Evolutionary conservation across 1,140 invertebrate species (phyloP), one percentile per base, ranked within the genome.

Genomic region (Formica selysi): DNA sequence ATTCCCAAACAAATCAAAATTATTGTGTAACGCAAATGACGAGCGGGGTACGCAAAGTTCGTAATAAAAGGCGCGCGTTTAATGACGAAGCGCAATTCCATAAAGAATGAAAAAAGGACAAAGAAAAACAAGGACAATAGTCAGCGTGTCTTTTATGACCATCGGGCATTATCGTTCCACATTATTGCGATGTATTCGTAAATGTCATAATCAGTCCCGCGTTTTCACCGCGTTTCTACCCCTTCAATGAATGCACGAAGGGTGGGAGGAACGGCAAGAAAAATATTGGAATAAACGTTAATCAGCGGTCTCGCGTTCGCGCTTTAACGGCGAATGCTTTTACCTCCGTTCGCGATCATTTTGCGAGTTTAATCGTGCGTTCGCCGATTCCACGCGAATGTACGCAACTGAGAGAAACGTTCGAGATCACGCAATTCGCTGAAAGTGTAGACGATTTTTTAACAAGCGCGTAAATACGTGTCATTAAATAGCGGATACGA

Each of bases 281-380:
- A 89, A 87, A 87, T 91, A 89, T 89, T 83, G 74, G 73, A 89
- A 86, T 76, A 89, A 87, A 89, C 65, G 85, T 86, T 84, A 51
- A 71, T 67, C 61, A 76, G 68, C 38, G 64, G 74, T 74, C 57
- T 59, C 67, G 51, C 65, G 79, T 81, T 57, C 57, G 59, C 48
- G 86, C 67, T 89, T 89, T 62, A 85, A 76, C 86, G 10, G 86
- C n/a, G 38, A 74, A 78, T 44, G 76, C 71, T 90, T 86, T 57
- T 68, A 38, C 26, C 83, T 84, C 73, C 54, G 59, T 76, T 86
- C 62, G 78, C 83, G 78, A 90, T 90, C 84, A 86, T 90, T 90
- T 83, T 86, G 73, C 83, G 86, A 62, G 76, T 88, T 90, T 90
- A 90, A 90, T 90, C 83, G 89, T 36, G 64, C 80, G 73, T 74